Evolutionary conservation across 1,140 invertebrate species (phyloP).

Genomic region (Atta cephalotes): DNA sequence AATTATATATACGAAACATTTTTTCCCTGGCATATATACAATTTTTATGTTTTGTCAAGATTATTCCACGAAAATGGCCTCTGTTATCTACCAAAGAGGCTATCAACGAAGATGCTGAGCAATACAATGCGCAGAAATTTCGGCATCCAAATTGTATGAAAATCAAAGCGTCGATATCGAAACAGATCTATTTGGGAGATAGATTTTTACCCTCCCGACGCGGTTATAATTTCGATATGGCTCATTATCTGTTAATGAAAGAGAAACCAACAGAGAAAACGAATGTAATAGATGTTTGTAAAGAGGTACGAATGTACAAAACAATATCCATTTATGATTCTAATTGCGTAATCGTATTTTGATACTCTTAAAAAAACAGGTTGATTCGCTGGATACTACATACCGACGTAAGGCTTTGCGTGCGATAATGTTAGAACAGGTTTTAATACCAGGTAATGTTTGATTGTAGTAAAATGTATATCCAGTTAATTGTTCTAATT

Average conservation of each 20-base stretch:
- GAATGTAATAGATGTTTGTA: conserved; percentile 68
- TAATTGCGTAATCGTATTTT: background rate
- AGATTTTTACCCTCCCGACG: conserved; percentile 75
- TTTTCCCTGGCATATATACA: background rate
- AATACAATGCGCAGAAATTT: background rate
- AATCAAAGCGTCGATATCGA: background rate
- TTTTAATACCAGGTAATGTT: conserved; percentile 29
- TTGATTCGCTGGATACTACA: background rate
- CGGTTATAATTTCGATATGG: conserved; percentile 60
- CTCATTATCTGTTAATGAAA: conserved; percentile 64
- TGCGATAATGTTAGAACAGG: background rate
- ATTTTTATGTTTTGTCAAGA: background rate
- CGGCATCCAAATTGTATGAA: background rate
- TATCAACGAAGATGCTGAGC: background rate
- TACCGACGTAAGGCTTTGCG: conserved; percentile 8
- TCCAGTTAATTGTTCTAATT: background rate
- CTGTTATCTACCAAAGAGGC: background rate
- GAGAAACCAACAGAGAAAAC: background rate
- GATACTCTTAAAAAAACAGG: conserved; percentile 10
- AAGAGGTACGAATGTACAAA: conserved; percentile 66
- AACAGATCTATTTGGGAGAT: conserved; percentile 53
- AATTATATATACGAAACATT: background rate
- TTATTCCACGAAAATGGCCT: conserved; percentile 8
- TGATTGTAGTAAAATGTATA: background rate
- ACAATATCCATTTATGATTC: background rate